phyloP scores from a whole-genome alignment of 23 tunicate genomes.

The Styela plicata region DNA sequence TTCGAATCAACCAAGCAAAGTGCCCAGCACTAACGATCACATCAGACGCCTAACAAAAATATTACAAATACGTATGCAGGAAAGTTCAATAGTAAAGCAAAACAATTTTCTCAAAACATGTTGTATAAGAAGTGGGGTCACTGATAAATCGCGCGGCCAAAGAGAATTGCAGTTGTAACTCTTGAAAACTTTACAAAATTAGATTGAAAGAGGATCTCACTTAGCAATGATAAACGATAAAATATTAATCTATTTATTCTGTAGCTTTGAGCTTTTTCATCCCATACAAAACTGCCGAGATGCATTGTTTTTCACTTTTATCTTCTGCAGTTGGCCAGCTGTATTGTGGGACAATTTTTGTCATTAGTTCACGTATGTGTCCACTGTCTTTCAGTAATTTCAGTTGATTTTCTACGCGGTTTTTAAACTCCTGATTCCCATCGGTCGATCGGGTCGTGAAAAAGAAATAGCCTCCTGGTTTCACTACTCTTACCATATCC shows the following conservation, averaged over 20 bases:
- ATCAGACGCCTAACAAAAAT: no score
- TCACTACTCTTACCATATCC: conserved; percentile 69
- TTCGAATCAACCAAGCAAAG: no score
- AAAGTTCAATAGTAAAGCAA: no score
- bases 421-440: conserved; percentile 42
- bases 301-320: conserved; percentile 55
- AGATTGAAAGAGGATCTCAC: no score
- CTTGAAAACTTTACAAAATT: no score
- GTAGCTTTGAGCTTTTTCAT: conserved; percentile 36
- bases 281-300: conserved; percentile 63
- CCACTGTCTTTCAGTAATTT: conserved; percentile 31
- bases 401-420: conserved; percentile 50
- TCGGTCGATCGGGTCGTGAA: conserved; percentile 78
- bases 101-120: no score
- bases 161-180: no score
- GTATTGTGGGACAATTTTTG: conserved; percentile 64
- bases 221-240: no score
- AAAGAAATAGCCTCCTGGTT: conserved; percentile 48
- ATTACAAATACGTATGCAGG: no score
- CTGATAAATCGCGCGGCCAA: no score
- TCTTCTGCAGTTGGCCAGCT: conserved; percentile 67
- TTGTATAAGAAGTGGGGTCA: no score
- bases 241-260: neutral
- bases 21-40: no score
- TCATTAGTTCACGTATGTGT: conserved; percentile 11